A percentile compares a stretch with the other conserved stretches of the same genome.
phyloP scores from a whole-genome alignment of 2,888 invertebrate genomes.

The Peribatodes rhomboidaria region DNA sequence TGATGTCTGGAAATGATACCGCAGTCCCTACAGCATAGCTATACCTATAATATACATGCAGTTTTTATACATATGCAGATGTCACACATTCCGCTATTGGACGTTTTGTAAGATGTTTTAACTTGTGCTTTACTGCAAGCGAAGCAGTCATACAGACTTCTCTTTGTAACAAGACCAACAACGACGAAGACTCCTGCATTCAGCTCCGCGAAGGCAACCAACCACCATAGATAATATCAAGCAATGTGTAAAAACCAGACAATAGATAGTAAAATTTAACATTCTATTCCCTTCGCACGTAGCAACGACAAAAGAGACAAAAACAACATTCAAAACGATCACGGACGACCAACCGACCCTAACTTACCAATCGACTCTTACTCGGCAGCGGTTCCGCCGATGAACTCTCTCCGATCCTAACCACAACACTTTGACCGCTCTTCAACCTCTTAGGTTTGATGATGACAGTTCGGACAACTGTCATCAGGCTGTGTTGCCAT shows the following conservation, averaged over 20 bases:
- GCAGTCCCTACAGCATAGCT: too few relatives aligned
- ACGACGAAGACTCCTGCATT: background rate
- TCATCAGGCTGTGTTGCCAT: slow-evolving; percentile 61
- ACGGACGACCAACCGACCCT: background rate
- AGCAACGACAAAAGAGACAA: slow-evolving; percentile 5
- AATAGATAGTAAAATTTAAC: background rate
- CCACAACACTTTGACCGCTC: slow-evolving; percentile 7
- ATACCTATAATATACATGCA: too few relatives aligned
- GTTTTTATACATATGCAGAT: background rate
- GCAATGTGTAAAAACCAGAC: background rate
- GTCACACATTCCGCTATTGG: too few relatives aligned
- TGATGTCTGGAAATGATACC: too few relatives aligned
- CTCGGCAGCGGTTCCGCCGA: slow-evolving; percentile 1
- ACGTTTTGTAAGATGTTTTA: background rate
- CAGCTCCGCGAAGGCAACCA: background rate
- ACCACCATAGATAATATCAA: too few relatives aligned
- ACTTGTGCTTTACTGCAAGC: background rate
- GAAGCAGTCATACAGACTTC: background rate
- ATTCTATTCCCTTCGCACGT: background rate
- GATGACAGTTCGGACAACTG: slow-evolving; percentile 54
- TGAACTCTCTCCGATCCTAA: slow-evolving; percentile 1
- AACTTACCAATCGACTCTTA: slow-evolving; percentile 32
- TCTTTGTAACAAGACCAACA: background rate
- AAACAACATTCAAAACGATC: slow-evolving; percentile 2
- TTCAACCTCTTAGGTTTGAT: slow-evolving; percentile 52